Base-by-base conservation (phyloP, 1,140 invertebrate genomes). In the Heterodera carotae region DNA sequence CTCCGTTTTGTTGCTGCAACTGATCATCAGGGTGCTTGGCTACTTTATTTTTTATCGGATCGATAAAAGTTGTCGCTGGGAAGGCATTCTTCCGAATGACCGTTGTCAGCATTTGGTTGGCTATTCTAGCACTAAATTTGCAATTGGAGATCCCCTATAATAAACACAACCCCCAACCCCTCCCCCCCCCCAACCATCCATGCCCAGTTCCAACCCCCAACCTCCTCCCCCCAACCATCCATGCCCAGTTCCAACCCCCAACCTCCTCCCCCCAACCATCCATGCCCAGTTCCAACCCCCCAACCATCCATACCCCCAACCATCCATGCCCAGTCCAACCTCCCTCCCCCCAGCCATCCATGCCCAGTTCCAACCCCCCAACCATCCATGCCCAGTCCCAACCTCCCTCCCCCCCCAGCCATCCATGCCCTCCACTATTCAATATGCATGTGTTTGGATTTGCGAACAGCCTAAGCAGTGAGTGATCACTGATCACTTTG, bases 51-150 rank as follows among this genome's bases (percentile, higher is more conserved):
- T 39, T 15, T 74, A 43, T n/a, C 33, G n/a, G 6, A 62, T 74
- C 72, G 29, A 64, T n/a, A n/a, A 74, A 74, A 6, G 56, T n/a
- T 25, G 72, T n/a, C 25, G 33, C 36, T 6, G 43, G 43, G 36
- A 74, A 74, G 2, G 72, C 25, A 18, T n/a, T 56, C 64, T 74
- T 74, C n/a, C 56, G 72, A 60, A 74, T 62, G 36, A 66, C 48
- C 64, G 72, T 62, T 64, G 72, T 74, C 15, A 33, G 25, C 59
- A 69, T 53, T 69, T 72, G 53, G 33, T 77, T 36, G 10, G 68
- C 29, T 53, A 64, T 75, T 36, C 34, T 36, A 75, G 10, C 12
- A 36, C 43, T 31, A 53, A n/a, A 48, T 72, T 15, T 18, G 60
- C 27, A 31, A 71, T 43, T n/a, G n/a, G n/a, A n/a, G n/a, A n/a